These are phyloP conservation scores for Mareca penelope DNA, from an alignment of 2,797 vertebrate genomes.

Conservation along the genomic window DNA sequence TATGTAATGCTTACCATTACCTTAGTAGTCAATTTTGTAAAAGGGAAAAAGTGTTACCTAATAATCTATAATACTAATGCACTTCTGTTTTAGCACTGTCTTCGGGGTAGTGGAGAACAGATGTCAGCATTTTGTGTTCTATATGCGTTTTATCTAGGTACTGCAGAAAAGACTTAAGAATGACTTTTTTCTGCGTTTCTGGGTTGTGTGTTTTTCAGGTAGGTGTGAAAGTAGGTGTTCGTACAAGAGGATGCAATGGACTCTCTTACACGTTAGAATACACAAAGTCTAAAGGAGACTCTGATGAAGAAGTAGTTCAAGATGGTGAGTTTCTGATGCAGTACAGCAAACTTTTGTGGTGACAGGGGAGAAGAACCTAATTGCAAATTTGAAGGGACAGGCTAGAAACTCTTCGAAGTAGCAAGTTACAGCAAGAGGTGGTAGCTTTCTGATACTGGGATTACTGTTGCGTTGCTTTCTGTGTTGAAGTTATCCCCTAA, in stretches of 20 bases:
- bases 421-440: not conserved
- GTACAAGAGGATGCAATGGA: constrained; percentile 96
- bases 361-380: not conserved
- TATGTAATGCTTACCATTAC: not conserved
- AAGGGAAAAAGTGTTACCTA: not conserved
- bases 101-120: not conserved
- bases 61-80: not conserved
- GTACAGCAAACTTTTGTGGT: not conserved
- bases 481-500: not conserved
- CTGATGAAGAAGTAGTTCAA: constrained; percentile 95
- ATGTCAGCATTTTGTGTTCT: not conserved
- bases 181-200: not conserved
- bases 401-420: not conserved
- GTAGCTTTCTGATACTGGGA: not conserved
- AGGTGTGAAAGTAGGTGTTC: constrained; percentile 93
- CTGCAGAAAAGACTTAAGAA: not conserved
- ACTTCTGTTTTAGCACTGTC: not conserved
- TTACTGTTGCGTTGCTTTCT: not conserved
- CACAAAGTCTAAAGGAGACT: constrained; percentile 88
- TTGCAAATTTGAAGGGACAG: not conserved
- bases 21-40: not conserved
- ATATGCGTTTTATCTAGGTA: not conserved
- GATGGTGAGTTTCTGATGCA: constrained; percentile 84
- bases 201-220: constrained; percentile 78
- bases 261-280: constrained; percentile 96